Evolutionary conservation across 2,113 vertebrate species (phyloP).

Genomic region (Holacanthus passer): DNA sequence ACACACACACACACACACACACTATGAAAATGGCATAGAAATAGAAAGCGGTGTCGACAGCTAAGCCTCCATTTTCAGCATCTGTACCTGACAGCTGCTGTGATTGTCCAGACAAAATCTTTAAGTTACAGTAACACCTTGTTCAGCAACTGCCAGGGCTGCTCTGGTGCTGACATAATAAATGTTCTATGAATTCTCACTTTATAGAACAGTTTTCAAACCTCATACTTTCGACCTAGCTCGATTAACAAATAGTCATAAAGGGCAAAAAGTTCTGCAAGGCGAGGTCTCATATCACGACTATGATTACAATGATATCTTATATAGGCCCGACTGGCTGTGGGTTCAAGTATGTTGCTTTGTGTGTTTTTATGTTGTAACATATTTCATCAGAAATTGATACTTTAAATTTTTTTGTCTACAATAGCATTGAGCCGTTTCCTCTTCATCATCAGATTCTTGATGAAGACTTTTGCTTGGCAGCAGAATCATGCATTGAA

Average conservation of each 20-base stretch:
- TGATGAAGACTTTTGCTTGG: too few relatives aligned
- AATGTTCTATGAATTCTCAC: neutral
- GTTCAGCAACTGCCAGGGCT: neutral
- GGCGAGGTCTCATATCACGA: too few relatives aligned
- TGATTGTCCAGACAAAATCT: constrained; percentile 1
- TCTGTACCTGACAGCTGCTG: constrained; percentile 1
- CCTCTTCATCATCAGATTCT: too few relatives aligned
- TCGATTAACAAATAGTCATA: neutral
- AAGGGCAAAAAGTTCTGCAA: neutral
- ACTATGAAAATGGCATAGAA: constrained; percentile 24
- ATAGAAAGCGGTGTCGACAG: neutral
- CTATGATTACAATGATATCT: neutral
- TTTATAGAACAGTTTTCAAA: neutral
- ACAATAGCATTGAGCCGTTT: neutral
- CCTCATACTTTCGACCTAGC: neutral
- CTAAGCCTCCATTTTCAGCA: constrained; percentile 15
- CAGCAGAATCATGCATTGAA: too few relatives aligned
- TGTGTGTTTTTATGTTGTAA: neutral
- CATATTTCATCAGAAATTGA: neutral
- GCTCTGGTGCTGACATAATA: neutral
- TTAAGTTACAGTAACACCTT: neutral
- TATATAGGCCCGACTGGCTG: neutral
- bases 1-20: neutral
- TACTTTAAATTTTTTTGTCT: neutral
- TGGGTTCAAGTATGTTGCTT: neutral